A percentile compares a stretch with the other conserved stretches of the same genome.
Conservation (phyloP, 2,113 vertebrate genomes). For the Myrmecobius fasciatus region DNA sequence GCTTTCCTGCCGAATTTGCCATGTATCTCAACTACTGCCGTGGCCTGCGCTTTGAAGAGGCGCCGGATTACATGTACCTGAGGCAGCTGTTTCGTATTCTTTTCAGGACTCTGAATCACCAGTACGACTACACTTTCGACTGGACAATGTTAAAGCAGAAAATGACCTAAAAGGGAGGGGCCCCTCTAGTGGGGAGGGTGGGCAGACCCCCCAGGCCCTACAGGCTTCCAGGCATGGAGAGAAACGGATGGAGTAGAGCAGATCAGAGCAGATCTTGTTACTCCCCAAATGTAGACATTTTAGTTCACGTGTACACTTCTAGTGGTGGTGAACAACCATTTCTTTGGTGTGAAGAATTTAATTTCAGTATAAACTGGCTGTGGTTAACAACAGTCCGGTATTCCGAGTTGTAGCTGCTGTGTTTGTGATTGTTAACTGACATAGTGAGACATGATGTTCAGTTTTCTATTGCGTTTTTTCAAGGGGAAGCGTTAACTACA, state of each 20-base stretch:
- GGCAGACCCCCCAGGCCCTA: slow-evolving; percentile 91
- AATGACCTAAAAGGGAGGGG: slow-evolving; percentile 90
- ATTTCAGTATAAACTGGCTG: slow-evolving; percentile 83
- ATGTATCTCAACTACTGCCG: slow-evolving; percentile 95
- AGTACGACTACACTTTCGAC: slow-evolving; percentile 93
- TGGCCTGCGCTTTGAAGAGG: slow-evolving; percentile 92
- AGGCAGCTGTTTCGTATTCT: slow-evolving; percentile 92
- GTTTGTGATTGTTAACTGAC: slow-evolving; percentile 84
- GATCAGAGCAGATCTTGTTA: slow-evolving; percentile 88
- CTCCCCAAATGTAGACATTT: slow-evolving; percentile 87
- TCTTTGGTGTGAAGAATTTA: slow-evolving; percentile 83
- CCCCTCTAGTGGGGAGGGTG: slow-evolving; percentile 91
- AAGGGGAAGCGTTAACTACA: slow-evolving; percentile 84
- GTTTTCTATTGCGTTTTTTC: slow-evolving; percentile 81
- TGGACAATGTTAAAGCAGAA: slow-evolving; percentile 95
- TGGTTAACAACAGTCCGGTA: slow-evolving; percentile 72
- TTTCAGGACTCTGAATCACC: slow-evolving; percentile 94
- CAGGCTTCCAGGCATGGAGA: slow-evolving; percentile 87
- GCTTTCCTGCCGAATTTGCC: slow-evolving; percentile 93
- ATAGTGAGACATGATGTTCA: slow-evolving; percentile 82
- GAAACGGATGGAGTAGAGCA: slow-evolving; percentile 84
- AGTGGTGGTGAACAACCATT: slow-evolving; percentile 86
- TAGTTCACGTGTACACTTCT: slow-evolving; percentile 85
- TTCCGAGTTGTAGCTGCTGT: slow-evolving; percentile 79
- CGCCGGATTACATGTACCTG: slow-evolving; percentile 92